phyloP scores from a whole-genome alignment of 1,140 invertebrate species.

The Listronotus bonariensis region DNA sequence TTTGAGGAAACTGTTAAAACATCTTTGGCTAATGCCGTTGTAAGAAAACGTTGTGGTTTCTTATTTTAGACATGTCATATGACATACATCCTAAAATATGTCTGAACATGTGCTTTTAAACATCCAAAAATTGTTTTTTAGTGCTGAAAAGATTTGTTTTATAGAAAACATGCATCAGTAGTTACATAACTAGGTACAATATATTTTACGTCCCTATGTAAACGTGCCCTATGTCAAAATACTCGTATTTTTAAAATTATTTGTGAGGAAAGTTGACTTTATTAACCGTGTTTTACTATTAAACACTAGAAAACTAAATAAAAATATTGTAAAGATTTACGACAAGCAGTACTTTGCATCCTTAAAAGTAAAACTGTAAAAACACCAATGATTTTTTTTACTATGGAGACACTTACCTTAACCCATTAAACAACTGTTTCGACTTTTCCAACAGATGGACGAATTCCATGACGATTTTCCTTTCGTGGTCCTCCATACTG shows the following conservation, averaged over 20 bases:
- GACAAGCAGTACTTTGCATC: neutral
- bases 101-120: too few relatives aligned
- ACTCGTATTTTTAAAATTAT: neutral
- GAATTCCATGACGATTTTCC: slow-evolving; percentile 95
- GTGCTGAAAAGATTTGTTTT: too few relatives aligned
- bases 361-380: neutral
- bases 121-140: too few relatives aligned
- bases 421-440: slow-evolving; percentile 95
- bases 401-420: slow-evolving; percentile 69
- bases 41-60: too few relatives aligned
- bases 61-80: too few relatives aligned
- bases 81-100: too few relatives aligned
- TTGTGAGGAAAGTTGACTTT: neutral
- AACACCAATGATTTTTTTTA: neutral
- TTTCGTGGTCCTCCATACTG: slow-evolving; percentile 83
- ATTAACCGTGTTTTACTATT: neutral
- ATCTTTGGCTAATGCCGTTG: too few relatives aligned
- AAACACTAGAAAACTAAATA: neutral
- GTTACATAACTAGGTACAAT: too few relatives aligned
- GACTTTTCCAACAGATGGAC: slow-evolving; percentile 96
- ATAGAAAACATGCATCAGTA: too few relatives aligned
- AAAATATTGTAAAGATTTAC: neutral
- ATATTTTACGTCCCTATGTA: too few relatives aligned
- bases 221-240: too few relatives aligned
- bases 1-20: too few relatives aligned